Percentiles rank a stretch among this genome's conserved stretches.
Conservation (phyloP, 2,113 vertebrate species). For the Chroicocephalus ridibundus region DNA sequence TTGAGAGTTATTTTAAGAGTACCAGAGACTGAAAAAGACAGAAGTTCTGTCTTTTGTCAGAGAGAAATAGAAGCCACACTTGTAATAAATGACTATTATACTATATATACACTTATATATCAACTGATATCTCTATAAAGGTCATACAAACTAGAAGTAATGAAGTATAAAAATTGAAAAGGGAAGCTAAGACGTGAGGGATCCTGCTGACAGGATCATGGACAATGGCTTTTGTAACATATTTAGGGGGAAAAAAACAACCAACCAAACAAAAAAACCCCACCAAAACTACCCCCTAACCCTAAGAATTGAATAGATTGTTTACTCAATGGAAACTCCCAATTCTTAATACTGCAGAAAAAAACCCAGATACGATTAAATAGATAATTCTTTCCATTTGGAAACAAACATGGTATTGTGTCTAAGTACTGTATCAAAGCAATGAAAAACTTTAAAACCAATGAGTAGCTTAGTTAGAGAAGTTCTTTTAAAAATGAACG, state of each 20-base stretch:
- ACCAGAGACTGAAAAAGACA: neutral
- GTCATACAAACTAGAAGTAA: neutral
- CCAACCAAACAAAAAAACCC: neutral
- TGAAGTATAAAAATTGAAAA: neutral
- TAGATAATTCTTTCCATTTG: neutral
- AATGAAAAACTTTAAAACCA: neutral
- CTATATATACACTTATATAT: neutral
- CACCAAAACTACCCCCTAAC: neutral
- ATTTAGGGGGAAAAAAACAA: neutral
- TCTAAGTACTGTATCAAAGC: neutral
- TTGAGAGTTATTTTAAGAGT: neutral
- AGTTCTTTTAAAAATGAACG: neutral
- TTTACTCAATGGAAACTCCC: neutral
- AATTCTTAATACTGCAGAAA: neutral
- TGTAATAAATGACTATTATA: neutral
- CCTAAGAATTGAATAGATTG: rapidly evolving
- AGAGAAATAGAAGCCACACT: neutral
- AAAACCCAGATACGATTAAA: neutral
- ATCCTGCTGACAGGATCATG: neutral
- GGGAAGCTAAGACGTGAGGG: neutral
- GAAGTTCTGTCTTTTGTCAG: neutral
- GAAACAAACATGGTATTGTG: neutral
- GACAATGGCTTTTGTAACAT: neutral
- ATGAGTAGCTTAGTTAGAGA: neutral
- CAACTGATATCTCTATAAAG: neutral